Evolutionary conservation across 2,888 invertebrate species (phyloP), one percentile per base, ranked within the genome.

Genomic region (Drosophila austrosaltans): DNA sequence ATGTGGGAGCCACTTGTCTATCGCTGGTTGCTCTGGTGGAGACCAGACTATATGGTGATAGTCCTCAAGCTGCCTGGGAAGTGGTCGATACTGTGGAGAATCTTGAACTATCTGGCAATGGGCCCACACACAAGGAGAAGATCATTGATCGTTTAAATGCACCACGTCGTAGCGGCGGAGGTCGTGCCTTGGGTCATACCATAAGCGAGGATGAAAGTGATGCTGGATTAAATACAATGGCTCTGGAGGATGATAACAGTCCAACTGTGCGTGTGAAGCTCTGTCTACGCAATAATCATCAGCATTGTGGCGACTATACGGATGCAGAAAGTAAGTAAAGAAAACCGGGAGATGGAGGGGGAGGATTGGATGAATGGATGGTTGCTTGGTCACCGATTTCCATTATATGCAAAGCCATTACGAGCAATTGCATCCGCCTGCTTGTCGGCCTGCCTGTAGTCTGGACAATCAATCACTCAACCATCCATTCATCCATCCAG

Each of bases 231-330:
- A 93, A 94, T 32, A 93, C 94, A 0, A 91, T 94, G 39, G 92
- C 93, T 2, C 94, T 95, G 77, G 95, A 95, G 75, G 95, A 95
- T 88, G 95, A 94, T 91, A 89, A 89, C 40, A 87, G 82, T 62
- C 94, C 96, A 0, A 93, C 95, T 75, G 95, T 98, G 54, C 93
- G 97, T 60, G 95, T 97, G 16, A 96, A 96, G 83, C 93, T 98
- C 40, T 98, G 98, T 86, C 93, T 98, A 62, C 94, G 96, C 82
- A 95, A 95, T 56, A 96, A 96, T 91, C 95, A 95, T 63, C 96
- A 97, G 66, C 95, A 96, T 78, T 97, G 97, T 92, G 96, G 97
- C 36, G 96, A 96, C 53, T 96, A 96, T 91, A 94, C 95, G 0
- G 96, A 96, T 90, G 97, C 97, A 30, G 96, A 97, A 90, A 95